Base-by-base conservation (phyloP, 2,888 invertebrate genomes). In the Gryllus longicercus region DNA sequence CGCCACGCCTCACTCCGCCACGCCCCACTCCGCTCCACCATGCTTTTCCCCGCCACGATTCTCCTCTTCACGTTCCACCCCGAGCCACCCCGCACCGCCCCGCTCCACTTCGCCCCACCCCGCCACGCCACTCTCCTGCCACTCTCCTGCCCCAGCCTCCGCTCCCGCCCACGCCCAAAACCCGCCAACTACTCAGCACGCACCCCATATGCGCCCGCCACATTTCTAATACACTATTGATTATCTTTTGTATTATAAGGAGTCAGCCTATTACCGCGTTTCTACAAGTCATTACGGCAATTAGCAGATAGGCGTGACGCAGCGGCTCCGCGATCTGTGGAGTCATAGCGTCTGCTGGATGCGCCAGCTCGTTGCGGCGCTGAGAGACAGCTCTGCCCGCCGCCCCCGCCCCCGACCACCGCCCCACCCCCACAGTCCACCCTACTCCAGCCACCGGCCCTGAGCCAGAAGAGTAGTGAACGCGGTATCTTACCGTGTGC, bases 241-340 rank as follows among this genome's bases (percentile, higher is more conserved):
- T 75, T 75, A 75, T 75, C 75, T 75, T 25, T 75, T 21, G 75
- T 75, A 75, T 75, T 75, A 25, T 16, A 25, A 75, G 75, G 75
- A 25, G 75, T 21, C 23, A 75, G 75, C 23, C 75, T 75, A 75
- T 75, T 75, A 75, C 75, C 23, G 21, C 23, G 21, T 75, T 75
- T 75, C 75, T 25, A 75, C 75, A 75, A 75, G 75, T 75, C 75
- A 75, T 75, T 75, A 75, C 10, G 75, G 21, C 75, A 75, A 75
- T 75, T 75, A 75, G 75, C 75, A 21, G 75, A 21, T 14, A 25
- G 16, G 75, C 14, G 75, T 23, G 75, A 23, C 75, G 75, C 63
- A 63, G 63, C 63, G 63, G 63, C 14, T 18, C 63, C 16, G 63
- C 63, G 63, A 63, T 63, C 63, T 63, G 63, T 63, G 63, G 63